These are phyloP conservation scores for Asteroscopus sphinx DNA, from an alignment of 2,888 invertebrate species.

Conservation along the genomic window DNA sequence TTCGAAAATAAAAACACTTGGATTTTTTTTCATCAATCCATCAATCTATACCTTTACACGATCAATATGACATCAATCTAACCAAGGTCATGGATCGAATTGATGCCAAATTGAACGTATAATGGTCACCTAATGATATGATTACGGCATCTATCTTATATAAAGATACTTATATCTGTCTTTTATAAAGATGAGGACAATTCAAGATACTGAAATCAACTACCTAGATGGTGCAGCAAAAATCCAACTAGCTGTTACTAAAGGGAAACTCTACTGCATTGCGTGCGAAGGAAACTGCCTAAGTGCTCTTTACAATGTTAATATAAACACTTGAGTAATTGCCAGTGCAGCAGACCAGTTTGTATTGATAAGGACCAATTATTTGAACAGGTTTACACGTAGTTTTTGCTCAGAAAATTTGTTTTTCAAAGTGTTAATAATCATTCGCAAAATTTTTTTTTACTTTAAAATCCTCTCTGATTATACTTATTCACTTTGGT, in stretches of 20 bases:
- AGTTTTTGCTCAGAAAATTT: background rate
- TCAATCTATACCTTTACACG: no score
- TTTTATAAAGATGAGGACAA: background rate
- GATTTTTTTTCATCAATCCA: no score
- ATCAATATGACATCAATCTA: no score
- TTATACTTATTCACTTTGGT: background rate
- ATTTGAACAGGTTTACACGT: constrained; percentile 19
- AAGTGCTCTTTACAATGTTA: constrained; percentile 50
- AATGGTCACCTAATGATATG: background rate
- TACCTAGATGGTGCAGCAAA: constrained; percentile 35
- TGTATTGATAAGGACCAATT: constrained; percentile 36
- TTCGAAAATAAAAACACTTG: no score
- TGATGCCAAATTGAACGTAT: no score
- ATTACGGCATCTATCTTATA: constrained; percentile 7
- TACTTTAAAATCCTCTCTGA: background rate
- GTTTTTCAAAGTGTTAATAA: background rate
- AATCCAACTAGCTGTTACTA: constrained; percentile 55
- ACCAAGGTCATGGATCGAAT: no score
- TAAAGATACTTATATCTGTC: background rate
- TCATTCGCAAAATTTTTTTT: background rate
- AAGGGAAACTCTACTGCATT: constrained; percentile 57
- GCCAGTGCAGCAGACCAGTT: constrained; percentile 25
- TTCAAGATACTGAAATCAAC: constrained; percentile 3
- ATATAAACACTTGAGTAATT: constrained; percentile 48
- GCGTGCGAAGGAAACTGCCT: constrained; percentile 50